Evolutionary conservation across 2,113 vertebrate genomes (phyloP), one percentile per base, ranked within the genome.

Genomic region (Eretmochelys imbricata): DNA sequence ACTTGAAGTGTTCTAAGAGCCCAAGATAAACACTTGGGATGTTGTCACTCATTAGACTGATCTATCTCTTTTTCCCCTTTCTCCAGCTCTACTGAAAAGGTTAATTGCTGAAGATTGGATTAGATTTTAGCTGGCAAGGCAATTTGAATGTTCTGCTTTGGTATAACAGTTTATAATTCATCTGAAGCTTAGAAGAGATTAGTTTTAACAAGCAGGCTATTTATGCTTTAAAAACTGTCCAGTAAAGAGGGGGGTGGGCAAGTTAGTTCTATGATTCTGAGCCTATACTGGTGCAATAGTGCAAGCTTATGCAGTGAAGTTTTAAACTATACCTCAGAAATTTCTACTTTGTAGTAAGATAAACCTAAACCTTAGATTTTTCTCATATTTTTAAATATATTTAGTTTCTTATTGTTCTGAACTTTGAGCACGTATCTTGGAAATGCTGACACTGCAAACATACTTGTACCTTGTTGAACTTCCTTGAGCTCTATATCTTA

Each of bases 91-190:
- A 97, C 72, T 94, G 91, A 79, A 76, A 90, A 97, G 49, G 69
- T 89, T 97, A 96, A 94, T 95, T 98, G 89, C n/a, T 7, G 42
- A 94, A 96, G 55, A 94, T 85, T 55, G 62, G 90, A 93, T 97
- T 97, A 42, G 92, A 96, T 87, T 93, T 94, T 89, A 94, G 91
- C 84, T 89, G 82, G 8, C 93, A 88, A 89, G 90, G 89, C 85
- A 88, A 78, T 84, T 96, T 92, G 93, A 90, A 54, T 75, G 95
- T 94, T 97, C 59, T 93, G 50, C 8, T 84, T 96, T 88, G 87
- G 10, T 93, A 0, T 84, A 8, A 88, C 85, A 83, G 10, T 14
- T 84, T 62, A 78, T 82, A 90, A 65, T 87, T 89, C 31, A 3
- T n/a, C 38, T 85, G 31, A 84, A 25, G 55, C 16, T 84, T 80